Evolutionary conservation across 2,113 vertebrate species (phyloP).

Genomic region (Pelmatolapia mariae): DNA sequence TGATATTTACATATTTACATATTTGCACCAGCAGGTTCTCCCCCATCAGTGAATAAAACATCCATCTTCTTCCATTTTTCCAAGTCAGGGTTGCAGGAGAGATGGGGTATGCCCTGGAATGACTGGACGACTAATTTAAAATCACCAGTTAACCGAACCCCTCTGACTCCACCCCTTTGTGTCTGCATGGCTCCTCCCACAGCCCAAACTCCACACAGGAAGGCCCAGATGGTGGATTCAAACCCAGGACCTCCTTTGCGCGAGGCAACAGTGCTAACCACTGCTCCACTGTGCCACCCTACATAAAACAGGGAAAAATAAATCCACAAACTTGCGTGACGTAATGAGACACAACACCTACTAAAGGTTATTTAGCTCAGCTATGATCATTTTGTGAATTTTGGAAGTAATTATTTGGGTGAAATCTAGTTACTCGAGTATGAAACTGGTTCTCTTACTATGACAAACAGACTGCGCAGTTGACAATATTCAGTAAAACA

Average conservation of each 20-base stretch:
- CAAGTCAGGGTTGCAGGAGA: neutral
- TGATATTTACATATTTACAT: constrained; percentile 16
- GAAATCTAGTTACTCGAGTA: neutral
- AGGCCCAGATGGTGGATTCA: neutral
- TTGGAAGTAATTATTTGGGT: neutral
- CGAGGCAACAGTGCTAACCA: neutral
- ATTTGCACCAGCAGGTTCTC: neutral
- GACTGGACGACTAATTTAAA: accelerated
- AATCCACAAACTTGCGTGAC: neutral
- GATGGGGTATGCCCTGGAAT: neutral
- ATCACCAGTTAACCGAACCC: neutral
- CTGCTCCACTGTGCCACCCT: neutral
- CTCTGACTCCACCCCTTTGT: neutral
- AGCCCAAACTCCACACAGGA: neutral
- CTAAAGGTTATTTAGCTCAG: neutral
- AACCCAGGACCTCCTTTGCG: accelerated
- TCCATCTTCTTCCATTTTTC: neutral
- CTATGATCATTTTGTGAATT: neutral
- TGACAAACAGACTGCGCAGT: constrained; percentile 4
- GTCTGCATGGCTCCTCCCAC: neutral
- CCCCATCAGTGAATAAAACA: neutral
- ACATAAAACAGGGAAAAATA: neutral
- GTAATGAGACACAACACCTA: neutral
- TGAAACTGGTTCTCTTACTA: neutral
- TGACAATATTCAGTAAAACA: constrained; percentile 21